These are phyloP conservation scores for Copidosoma floridanum DNA, from an alignment of 1,140 invertebrate genomes.

Conservation along the genomic window DNA sequence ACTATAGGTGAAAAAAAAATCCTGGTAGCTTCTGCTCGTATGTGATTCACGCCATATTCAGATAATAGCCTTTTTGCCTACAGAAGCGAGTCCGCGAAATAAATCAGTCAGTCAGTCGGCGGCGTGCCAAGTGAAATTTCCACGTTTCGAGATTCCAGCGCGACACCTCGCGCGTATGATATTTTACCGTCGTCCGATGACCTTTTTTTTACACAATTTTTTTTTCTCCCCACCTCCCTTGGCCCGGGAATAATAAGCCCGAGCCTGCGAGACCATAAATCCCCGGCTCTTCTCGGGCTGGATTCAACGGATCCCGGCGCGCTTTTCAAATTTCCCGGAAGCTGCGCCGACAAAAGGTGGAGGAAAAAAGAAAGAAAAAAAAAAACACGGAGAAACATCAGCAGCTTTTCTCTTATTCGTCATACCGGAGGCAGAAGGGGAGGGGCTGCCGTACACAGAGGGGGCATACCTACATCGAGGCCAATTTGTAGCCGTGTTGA, in stretches of 20 bases:
- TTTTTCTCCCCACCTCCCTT: no score
- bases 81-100: no score
- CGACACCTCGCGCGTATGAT: background rate
- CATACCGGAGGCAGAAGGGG: background rate
- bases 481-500: constrained; percentile 50
- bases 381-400: no score
- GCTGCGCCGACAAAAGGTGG: background rate
- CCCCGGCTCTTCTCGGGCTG: background rate
- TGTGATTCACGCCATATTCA: no score
- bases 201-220: no score
- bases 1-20: no score
- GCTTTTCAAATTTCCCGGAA: constrained; percentile 35
- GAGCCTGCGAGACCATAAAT: no score
- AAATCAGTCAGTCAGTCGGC: no score
- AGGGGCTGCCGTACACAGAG: background rate
- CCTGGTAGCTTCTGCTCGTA: no score
- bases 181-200: constrained; percentile 2
- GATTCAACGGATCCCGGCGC: background rate
- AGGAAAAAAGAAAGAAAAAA: background rate
- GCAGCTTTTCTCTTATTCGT: background rate
- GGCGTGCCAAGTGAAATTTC: background rate
- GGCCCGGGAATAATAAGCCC: background rate
- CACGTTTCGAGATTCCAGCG: background rate
- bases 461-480: constrained; percentile 42
- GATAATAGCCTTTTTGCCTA: no score